A percentile compares a stretch with the other conserved stretches of the same genome.
Conservation (phyloP, 2,888 invertebrate genomes). For the Ectemnius continuus region DNA sequence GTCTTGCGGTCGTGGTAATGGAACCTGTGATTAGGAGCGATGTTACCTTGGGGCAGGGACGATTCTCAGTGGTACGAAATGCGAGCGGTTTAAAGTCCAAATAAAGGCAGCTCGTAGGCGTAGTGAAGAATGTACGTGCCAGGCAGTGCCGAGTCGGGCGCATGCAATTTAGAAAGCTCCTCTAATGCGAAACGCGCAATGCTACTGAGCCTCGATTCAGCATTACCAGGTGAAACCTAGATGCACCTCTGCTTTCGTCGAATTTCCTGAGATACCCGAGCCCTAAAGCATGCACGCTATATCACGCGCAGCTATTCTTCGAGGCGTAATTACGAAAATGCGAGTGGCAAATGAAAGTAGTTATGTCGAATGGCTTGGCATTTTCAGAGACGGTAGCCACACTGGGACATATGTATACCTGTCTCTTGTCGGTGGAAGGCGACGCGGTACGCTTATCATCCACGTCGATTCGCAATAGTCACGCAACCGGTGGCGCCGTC, state of each 20-base stretch:
- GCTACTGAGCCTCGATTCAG: too few relatives aligned
- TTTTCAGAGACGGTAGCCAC: background rate
- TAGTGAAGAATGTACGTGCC: constrained; percentile 44
- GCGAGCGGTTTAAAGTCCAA: background rate
- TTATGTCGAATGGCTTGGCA: constrained; percentile 9
- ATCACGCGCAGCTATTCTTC: too few relatives aligned
- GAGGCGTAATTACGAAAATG: background rate
- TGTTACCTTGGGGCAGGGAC: too few relatives aligned
- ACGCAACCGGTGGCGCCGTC: constrained; percentile 59
- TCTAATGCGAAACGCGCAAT: too few relatives aligned
- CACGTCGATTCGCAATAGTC: constrained; percentile 54
- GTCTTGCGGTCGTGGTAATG: background rate
- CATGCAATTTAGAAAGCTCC: too few relatives aligned
- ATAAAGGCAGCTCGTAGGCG: constrained; percentile 38
- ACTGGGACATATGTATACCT: background rate
- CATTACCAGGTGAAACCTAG: too few relatives aligned
- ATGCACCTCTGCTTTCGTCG: too few relatives aligned
- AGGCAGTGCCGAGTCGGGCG: constrained; percentile 48
- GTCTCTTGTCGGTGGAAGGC: constrained; percentile 6
- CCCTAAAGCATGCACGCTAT: too few relatives aligned
- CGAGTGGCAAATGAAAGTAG: constrained; percentile 1
- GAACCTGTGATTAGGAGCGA: background rate
- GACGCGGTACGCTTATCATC: constrained; percentile 32
- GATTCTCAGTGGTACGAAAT: too few relatives aligned
- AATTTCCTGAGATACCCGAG: too few relatives aligned